A percentile compares a stretch with the other conserved stretches of the same genome.
Conservation (phyloP, 2,888 invertebrate species). For the Aromia moschata region DNA sequence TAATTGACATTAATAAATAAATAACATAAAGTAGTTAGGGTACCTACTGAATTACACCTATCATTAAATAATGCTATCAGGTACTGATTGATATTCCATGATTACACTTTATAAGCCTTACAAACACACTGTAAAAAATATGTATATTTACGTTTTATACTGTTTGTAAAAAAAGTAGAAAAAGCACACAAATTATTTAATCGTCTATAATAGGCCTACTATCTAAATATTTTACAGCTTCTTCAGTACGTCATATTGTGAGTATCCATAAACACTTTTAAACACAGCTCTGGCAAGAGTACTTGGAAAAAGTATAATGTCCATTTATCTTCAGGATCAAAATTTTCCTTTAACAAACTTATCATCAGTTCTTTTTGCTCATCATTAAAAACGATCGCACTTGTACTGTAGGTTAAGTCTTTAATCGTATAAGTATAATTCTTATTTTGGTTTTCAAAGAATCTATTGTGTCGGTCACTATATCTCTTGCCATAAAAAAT, state of each 20-base stretch:
- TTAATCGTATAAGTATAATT: constrained; percentile 30
- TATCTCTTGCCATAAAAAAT: constrained; percentile 40
- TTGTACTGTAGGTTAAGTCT: constrained; percentile 51
- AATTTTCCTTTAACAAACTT: constrained; percentile 43
- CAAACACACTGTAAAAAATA: too few relatives aligned
- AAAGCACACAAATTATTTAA: neutral
- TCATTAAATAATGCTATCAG: too few relatives aligned
- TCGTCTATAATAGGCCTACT: constrained; percentile 40
- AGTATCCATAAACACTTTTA: constrained; percentile 55
- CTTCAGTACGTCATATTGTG: constrained; percentile 47
- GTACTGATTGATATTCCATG: too few relatives aligned
- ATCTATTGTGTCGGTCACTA: constrained; percentile 40
- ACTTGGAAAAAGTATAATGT: constrained; percentile 55
- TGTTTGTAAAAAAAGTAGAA: neutral
- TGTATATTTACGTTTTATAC: too few relatives aligned
- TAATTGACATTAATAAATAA: too few relatives aligned
- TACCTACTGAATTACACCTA: too few relatives aligned
- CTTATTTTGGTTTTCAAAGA: constrained; percentile 25
- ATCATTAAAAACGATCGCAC: constrained; percentile 50
- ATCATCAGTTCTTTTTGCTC: constrained; percentile 52
- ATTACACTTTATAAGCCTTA: too few relatives aligned
- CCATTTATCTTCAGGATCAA: constrained; percentile 44
- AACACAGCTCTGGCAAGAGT: constrained; percentile 55
- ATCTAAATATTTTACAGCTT: constrained; percentile 49
- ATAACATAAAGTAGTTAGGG: too few relatives aligned